Evolutionary conservation across 1,140 invertebrate genomes (phyloP), one percentile per base, ranked within the genome.

Genomic region (Drosophila nasuta): DNA sequence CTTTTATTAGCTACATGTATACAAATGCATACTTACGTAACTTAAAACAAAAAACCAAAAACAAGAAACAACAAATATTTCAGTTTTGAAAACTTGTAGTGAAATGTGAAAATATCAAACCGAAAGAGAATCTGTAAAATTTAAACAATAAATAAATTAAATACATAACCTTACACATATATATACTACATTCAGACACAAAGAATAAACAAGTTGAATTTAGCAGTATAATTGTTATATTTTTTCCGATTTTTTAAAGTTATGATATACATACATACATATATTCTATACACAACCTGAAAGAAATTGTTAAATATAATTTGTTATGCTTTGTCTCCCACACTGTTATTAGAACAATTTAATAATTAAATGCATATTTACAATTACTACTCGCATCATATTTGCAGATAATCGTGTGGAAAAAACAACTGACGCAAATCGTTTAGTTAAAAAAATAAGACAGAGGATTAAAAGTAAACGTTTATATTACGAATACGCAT

Each of bases 311-410:
- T 88, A 85, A 70, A 57, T 85, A 74, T 90, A 67, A 79, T 85
- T 89, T 89, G 85, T 89, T 89, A 89, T 90, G 78, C 78, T 85
- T 90, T 85, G 75, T 78, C 75, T 58, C 56, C n/a, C 69, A 89
- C 86, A 90, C 85, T 89, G 85, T 89, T 89, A 90, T 89, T 89
- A 89, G 85, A 80, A 89, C 86, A 89, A 89, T 89, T 89, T 79
- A 79, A 81, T 57, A 83, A 82, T 82, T 77, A 81, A 77, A 78
- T 68, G 82, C 75, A 66, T 70, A 75, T 54, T 58, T 72, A 76
- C 30, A 66, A 28, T 52, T 52, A 35, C 15, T 57, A 66, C 15
- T 25, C 57, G 70, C 70, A 79, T 75, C 62, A 75, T 62, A 70
- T 79, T 75, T 75, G 66, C 60, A 81, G 51, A 56, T 38, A 43